Percentiles rank a stretch among this genome's conserved stretches.
Conservation (phyloP, 2,113 vertebrate species). For the Esox niger region DNA sequence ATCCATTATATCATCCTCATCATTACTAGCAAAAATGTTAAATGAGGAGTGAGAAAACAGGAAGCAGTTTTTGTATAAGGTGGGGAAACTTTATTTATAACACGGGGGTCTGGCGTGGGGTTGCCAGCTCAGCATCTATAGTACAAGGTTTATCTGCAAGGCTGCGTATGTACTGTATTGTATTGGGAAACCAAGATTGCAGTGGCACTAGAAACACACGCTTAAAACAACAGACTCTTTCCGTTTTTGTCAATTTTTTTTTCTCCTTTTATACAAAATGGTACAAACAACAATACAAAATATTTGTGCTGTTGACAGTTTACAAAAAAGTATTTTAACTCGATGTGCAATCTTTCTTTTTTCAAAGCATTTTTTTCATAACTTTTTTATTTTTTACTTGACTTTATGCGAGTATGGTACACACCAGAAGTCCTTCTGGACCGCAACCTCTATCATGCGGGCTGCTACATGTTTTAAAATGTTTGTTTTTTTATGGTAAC, state of each 20-base stretch:
- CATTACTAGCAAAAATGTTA: not conserved
- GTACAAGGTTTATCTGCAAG: conserved; percentile 81
- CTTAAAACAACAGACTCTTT: conserved; percentile 78
- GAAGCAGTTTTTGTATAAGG: conserved; percentile 65
- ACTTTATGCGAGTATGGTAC: conserved; percentile 66
- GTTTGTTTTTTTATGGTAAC: conserved; percentile 60
- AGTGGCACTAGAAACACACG: conserved; percentile 89
- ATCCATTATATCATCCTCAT: not conserved
- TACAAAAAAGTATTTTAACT: conserved; percentile 85
- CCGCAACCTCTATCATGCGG: conserved; percentile 82
- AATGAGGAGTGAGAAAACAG: conserved; percentile 43
- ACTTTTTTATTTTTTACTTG: conserved; percentile 51
- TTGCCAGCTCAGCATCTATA: conserved; percentile 72
- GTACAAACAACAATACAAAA: conserved; percentile 99
- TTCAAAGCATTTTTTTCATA: conserved; percentile 31
- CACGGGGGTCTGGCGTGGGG: conserved; percentile 72
- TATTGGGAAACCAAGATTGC: conserved; percentile 80
- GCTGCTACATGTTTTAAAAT: conserved; percentile 75
- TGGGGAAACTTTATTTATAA: conserved; percentile 79
- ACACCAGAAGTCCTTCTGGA: conserved; percentile 72
- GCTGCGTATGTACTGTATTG: conserved; percentile 76
- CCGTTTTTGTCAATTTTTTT: conserved; percentile 51
- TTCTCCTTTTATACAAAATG: conserved; percentile 88
- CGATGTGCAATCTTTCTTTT: conserved; percentile 71
- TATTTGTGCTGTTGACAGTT: conserved; percentile 96